Conservation (phyloP, 2,113 vertebrate species). For the Pipa parva region DNA sequence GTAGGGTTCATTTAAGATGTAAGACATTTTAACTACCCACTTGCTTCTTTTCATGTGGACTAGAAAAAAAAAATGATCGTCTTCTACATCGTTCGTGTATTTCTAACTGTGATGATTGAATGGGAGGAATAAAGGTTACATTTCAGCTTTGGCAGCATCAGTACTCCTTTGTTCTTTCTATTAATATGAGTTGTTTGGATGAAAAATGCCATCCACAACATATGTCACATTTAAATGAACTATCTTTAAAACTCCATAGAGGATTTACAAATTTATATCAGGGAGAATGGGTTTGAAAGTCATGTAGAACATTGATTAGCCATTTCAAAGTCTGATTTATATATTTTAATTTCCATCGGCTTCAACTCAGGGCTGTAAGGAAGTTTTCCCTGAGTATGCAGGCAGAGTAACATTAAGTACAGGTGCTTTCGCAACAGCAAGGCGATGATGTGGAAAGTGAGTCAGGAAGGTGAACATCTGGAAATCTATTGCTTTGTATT, state of each 20-base stretch:
- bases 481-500: not conserved
- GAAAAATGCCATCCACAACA: constrained; percentile 21
- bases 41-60: too few relatives aligned
- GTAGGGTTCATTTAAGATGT: not conserved
- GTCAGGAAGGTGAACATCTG: not conserved
- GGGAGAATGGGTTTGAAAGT: constrained; percentile 32
- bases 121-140: not conserved
- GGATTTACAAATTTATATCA: constrained; percentile 37
- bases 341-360: constrained; percentile 33
- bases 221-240: constrained; percentile 31
- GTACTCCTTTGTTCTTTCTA: not conserved
- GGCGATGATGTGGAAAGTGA: not conserved
- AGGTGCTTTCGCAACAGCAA: not conserved
- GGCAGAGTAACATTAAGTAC: not conserved
- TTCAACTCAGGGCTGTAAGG: constrained; percentile 16
- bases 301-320: constrained; percentile 26
- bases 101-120: not conserved
- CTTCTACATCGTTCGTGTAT: too few relatives aligned
- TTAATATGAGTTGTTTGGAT: not conserved
- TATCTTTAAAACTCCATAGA: constrained; percentile 36
- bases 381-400: constrained; percentile 3
- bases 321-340: constrained; percentile 31
- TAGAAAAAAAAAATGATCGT: too few relatives aligned
- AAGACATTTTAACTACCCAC: too few relatives aligned
- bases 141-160: not conserved